phyloP scores from a whole-genome alignment of 2,113 vertebrate species.

The Megaleporinus macrocephalus region DNA sequence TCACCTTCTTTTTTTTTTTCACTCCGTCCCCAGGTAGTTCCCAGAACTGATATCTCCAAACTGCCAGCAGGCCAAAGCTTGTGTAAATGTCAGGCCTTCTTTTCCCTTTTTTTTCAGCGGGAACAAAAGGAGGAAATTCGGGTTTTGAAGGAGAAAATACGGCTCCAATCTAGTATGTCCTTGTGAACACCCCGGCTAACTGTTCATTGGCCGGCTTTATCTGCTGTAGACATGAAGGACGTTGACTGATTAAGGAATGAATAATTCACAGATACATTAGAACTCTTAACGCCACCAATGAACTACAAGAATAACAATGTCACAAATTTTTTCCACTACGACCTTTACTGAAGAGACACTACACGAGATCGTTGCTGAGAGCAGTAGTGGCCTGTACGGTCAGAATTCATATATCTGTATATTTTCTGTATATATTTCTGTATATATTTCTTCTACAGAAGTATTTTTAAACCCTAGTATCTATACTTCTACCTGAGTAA shows the following conservation, averaged over 20 bases:
- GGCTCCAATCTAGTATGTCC: conserved; percentile 1
- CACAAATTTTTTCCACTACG: not conserved
- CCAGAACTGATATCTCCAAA: conserved; percentile 13
- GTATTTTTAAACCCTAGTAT: no score
- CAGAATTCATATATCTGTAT: no score
- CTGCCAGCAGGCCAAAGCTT: conserved; percentile 13
- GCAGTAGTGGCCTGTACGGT: not conserved
- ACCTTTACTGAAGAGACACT: no score
- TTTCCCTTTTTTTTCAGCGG: conserved; percentile 27
- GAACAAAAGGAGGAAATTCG: conserved; percentile 20
- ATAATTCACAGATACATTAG: conserved; percentile 14
- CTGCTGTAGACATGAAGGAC: conserved; percentile 12
- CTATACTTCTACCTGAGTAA: no score
- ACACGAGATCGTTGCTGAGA: no score
- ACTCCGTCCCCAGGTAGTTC: not conserved
- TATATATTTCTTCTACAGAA: no score
- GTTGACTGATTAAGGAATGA: conserved; percentile 2
- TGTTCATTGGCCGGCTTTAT: conserved; percentile 14
- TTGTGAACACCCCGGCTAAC: conserved; percentile 15
- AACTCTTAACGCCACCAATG: not conserved
- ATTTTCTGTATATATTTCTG: no score
- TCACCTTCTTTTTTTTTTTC: not conserved
- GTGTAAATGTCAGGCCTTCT: conserved; percentile 33
- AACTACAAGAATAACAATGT: conserved; percentile 18
- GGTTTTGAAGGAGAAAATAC: not conserved